Evolutionary conservation across 2,113 vertebrate genomes (phyloP).

Genomic region (Zonotrichia leucophrys): DNA sequence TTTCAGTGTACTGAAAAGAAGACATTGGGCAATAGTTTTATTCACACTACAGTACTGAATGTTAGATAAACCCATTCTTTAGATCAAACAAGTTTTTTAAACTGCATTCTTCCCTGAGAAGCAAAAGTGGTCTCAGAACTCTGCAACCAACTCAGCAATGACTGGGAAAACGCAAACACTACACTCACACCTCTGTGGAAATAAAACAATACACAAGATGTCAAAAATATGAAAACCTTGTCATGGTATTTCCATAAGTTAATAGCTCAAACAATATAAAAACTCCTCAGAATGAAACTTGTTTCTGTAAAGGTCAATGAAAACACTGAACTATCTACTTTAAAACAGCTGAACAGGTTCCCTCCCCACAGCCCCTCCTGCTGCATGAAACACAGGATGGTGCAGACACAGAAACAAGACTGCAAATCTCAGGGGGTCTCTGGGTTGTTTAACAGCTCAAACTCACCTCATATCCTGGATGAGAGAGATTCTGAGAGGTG

Average conservation of each 20-base stretch:
- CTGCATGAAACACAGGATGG: background rate
- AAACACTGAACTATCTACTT: background rate
- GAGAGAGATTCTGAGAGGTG: conserved; percentile 90
- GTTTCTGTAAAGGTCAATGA: background rate
- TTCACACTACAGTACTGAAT: background rate
- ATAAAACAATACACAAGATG: background rate
- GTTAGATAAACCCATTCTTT: background rate
- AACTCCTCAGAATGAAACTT: background rate
- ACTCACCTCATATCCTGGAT: conserved; percentile 96
- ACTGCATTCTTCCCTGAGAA: background rate
- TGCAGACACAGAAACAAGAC: background rate
- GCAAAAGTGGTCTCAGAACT: background rate
- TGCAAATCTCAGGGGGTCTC: background rate
- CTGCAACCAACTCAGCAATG: background rate
- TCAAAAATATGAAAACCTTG: background rate
- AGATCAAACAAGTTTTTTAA: background rate
- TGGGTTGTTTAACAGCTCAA: background rate
- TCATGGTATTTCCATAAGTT: background rate
- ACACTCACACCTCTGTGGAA: background rate
- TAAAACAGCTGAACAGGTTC: background rate
- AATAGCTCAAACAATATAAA: background rate
- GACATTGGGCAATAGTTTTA: background rate
- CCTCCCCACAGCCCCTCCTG: background rate
- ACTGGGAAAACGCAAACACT: background rate
- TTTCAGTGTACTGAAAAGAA: background rate